A percentile compares a stretch with the other conserved stretches of the same genome.
phyloP scores from a whole-genome alignment of 2,888 invertebrate genomes.

The Xestoiulus laeticollis region DNA sequence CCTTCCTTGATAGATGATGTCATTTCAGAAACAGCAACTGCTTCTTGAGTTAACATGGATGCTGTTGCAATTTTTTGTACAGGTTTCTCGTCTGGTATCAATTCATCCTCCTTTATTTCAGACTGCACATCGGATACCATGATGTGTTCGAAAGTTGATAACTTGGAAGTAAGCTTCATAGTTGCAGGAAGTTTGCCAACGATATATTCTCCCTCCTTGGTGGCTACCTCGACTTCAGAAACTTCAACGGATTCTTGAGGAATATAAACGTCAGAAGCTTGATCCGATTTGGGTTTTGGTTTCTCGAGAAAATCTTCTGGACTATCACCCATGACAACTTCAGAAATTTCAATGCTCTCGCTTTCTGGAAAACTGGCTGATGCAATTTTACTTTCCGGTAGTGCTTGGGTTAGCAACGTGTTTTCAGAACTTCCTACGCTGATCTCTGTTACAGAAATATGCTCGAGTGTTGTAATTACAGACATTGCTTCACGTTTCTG shows the following conservation, averaged over 20 bases:
- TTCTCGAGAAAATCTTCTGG: constrained; percentile 45
- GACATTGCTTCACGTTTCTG: background rate
- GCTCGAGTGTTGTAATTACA: background rate
- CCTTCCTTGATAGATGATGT: constrained; percentile 53
- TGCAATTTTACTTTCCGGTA: constrained; percentile 48
- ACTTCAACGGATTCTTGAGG: constrained; percentile 50
- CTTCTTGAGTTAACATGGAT: constrained; percentile 49
- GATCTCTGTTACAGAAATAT: constrained; percentile 53
- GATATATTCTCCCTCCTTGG: constrained; percentile 52
- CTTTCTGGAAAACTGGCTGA: constrained; percentile 52
- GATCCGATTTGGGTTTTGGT: constrained; percentile 44
- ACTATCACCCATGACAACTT: constrained; percentile 53
- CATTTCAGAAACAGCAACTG: constrained; percentile 53
- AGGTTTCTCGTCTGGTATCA: constrained; percentile 27
- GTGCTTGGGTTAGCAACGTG: background rate
- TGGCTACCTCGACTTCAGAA: constrained; percentile 48
- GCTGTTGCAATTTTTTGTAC: constrained; percentile 49
- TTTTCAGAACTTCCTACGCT: constrained; percentile 50
- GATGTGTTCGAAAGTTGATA: constrained; percentile 49
- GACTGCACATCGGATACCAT: constrained; percentile 51
- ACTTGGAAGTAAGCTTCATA: background rate
- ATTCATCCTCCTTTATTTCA: constrained; percentile 53
- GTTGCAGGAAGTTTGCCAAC: constrained; percentile 47
- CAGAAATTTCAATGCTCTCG: constrained; percentile 54
- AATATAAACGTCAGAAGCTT: constrained; percentile 39